Conservation (phyloP, 2,797 vertebrate genomes). For the Rhodeus uyekii region DNA sequence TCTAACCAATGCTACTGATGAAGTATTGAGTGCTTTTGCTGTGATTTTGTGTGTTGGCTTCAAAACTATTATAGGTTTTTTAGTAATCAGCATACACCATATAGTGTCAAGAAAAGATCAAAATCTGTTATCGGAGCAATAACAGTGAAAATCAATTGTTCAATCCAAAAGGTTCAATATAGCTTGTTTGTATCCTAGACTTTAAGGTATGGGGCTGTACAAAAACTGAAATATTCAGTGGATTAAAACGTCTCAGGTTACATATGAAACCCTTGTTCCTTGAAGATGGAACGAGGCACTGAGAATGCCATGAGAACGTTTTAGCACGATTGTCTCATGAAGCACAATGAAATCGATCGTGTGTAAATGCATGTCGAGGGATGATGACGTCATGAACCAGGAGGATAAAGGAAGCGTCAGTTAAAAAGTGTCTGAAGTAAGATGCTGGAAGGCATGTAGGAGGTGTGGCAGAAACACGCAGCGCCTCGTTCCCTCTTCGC, state of each 20-base stretch:
- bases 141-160: constrained; percentile 1
- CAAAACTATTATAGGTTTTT: neutral
- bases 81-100: neutral
- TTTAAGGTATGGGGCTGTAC: neutral
- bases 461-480: no score
- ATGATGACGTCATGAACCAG: no score
- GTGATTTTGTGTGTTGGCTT: neutral
- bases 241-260: neutral
- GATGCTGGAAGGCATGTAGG: no score
- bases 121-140: neutral
- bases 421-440: no score
- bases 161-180: neutral
- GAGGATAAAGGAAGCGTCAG: no score
- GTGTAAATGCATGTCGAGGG: no score
- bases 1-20: constrained; percentile 10
- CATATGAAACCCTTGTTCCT: no score
- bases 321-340: no score
- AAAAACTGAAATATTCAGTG: neutral
- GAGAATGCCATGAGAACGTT: no score
- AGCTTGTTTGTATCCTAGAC: neutral
- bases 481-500: no score
- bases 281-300: no score
- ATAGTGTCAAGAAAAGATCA: neutral
- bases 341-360: no score
- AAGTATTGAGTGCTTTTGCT: neutral